A percentile compares a stretch with the other conserved stretches of the same genome.
Conservation (phyloP, 2,797 vertebrate species). For the Sphenodon punctatus region DNA sequence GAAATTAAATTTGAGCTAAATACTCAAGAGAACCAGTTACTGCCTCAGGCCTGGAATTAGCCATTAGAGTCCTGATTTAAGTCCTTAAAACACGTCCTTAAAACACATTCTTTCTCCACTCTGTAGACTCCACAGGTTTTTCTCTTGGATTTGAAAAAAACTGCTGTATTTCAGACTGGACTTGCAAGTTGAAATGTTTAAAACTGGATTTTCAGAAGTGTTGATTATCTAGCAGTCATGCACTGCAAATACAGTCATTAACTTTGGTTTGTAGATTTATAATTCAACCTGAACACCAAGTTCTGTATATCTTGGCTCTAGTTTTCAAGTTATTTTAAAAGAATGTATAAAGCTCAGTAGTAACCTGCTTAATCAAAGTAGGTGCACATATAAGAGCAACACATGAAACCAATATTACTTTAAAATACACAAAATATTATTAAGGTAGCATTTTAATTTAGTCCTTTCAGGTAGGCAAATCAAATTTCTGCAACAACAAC, state of each 20-base stretch:
- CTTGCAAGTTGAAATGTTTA: constrained; percentile 2
- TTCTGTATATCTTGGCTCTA: background rate
- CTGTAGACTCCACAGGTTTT: too few relatives aligned
- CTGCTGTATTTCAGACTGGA: background rate
- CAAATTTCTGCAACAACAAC: background rate
- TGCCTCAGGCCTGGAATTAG: background rate
- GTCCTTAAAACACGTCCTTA: constrained; percentile 7
- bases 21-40: background rate
- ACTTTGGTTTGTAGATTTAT: background rate
- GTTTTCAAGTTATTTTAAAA: background rate
- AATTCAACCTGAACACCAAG: background rate
- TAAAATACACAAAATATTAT: background rate
- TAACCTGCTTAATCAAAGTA: background rate
- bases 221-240: too few relatives aligned
- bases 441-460: background rate
- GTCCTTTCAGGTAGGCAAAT: background rate
- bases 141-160: background rate
- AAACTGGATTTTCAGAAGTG: background rate
- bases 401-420: background rate
- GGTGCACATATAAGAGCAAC: background rate
- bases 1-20: background rate
- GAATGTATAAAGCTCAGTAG: background rate
- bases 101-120: too few relatives aligned
- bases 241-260: constrained; percentile 16
- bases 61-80: constrained; percentile 23